These are phyloP conservation scores for Chaetodon trifascialis DNA, from an alignment of 2,113 vertebrate genomes.

Conservation along the genomic window DNA sequence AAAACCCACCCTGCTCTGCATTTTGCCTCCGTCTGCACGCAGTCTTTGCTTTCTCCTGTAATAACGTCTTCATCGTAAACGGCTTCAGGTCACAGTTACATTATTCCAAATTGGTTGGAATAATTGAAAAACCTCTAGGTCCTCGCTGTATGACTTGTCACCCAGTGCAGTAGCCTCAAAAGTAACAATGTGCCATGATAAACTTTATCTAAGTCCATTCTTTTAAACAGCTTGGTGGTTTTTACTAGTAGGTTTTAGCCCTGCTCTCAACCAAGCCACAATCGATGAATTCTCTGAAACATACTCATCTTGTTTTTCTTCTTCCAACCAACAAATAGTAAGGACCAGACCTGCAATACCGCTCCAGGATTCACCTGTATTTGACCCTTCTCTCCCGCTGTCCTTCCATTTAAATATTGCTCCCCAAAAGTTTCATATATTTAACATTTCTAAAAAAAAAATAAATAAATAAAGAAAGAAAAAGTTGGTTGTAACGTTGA, in stretches of 20 bases:
- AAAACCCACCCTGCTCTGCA: conserved; percentile 81
- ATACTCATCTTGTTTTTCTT: conserved; percentile 42
- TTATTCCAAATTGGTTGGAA: conserved; percentile 69
- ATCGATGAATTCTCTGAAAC: conserved; percentile 43
- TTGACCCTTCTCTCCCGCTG: too few species aligned
- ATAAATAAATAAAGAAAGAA: too few species aligned
- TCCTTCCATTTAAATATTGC: too few species aligned
- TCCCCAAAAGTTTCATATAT: too few species aligned
- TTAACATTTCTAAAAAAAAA: too few species aligned
- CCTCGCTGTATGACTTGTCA: conserved; percentile 40
- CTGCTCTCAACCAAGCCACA: neutral
- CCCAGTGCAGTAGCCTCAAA: conserved; percentile 44
- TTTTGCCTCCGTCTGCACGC: conserved; percentile 79
- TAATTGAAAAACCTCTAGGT: conserved; percentile 71
- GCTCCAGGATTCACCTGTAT: too few species aligned
- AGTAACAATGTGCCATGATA: conserved; percentile 45
- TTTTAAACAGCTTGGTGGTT: conserved; percentile 51
- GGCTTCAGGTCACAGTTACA: conserved; percentile 66
- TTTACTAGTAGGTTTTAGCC: conserved; percentile 56
- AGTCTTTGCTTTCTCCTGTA: conserved; percentile 65
- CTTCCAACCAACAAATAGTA: conserved; percentile 1
- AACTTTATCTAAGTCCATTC: conserved; percentile 26
- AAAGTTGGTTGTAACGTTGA: too few species aligned
- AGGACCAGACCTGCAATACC: neutral
- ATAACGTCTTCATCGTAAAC: conserved; percentile 64